phyloP scores from a whole-genome alignment of 2,797 vertebrate species.

The Lepus townsendii region DNA sequence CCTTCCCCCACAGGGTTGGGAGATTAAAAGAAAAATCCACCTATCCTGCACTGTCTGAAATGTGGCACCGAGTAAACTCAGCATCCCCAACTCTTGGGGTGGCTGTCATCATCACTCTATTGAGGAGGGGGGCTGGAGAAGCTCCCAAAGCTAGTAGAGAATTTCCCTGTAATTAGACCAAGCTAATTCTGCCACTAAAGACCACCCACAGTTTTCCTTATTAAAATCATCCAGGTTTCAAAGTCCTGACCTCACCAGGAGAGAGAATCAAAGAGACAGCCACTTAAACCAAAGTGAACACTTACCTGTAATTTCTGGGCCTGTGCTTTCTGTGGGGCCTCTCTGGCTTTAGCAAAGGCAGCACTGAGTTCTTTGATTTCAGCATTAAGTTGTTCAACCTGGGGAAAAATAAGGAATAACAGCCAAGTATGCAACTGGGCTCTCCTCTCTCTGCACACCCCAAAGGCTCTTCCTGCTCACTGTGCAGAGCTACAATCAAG shows the following conservation, averaged over 20 bases:
- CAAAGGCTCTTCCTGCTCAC: not conserved
- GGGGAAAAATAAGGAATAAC: conserved; percentile 64
- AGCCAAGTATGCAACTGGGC: not conserved
- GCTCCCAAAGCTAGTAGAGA: not conserved
- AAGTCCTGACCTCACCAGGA: not conserved
- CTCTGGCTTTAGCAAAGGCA: conserved; percentile 92
- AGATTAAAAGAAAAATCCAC: not conserved
- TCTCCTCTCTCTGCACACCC: not conserved
- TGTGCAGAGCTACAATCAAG: not conserved
- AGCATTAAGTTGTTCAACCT: conserved; percentile 94
- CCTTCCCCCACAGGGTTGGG: not conserved
- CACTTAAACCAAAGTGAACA: not conserved
- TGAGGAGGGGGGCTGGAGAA: not conserved
- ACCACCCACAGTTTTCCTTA: not conserved
- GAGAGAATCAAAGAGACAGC: not conserved
- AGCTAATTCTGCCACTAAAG: not conserved
- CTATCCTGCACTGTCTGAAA: not conserved
- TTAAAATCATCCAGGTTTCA: conserved; percentile 1
- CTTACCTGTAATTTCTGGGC: conserved; percentile 93
- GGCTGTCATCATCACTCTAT: not conserved
- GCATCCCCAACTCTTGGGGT: not conserved
- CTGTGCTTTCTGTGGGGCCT: conserved; percentile 91
- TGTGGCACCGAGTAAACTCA: not conserved
- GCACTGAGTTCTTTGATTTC: conserved; percentile 93
- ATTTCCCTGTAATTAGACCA: not conserved